phyloP scores from a whole-genome alignment of 1,140 invertebrate genomes.

The Dendrolimus kikuchii region DNA sequence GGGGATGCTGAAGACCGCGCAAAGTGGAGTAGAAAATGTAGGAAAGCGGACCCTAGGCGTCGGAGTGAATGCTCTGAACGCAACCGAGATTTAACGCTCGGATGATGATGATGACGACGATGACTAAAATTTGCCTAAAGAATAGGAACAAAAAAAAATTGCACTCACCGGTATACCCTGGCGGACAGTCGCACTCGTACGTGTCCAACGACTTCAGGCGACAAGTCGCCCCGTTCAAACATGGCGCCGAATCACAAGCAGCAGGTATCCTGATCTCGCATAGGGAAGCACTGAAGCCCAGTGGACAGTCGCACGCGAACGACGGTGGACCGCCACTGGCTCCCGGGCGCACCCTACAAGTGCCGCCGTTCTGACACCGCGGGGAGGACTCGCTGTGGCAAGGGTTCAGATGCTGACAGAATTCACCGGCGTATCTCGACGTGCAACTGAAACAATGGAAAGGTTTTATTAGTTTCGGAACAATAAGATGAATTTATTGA shows the following conservation, averaged over 20 bases:
- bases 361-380: slow-evolving; percentile 94
- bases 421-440: slow-evolving; percentile 91
- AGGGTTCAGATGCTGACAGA: slow-evolving; percentile 94
- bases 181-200: slow-evolving; percentile 87
- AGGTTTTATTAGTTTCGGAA: slow-evolving; percentile 1
- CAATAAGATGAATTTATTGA: neutral
- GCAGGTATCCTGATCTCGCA: slow-evolving; percentile 94
- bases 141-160: neutral
- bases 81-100: too few species aligned
- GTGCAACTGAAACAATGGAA: slow-evolving; percentile 87
- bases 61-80: too few species aligned
- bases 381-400: slow-evolving; percentile 86
- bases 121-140: neutral
- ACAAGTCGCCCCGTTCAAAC: slow-evolving; percentile 89
- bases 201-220: slow-evolving; percentile 82
- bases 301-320: slow-evolving; percentile 89
- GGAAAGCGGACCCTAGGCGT: too few species aligned
- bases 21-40: too few species aligned
- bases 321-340: slow-evolving; percentile 77
- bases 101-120: too few species aligned
- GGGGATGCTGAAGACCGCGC: too few species aligned
- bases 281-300: slow-evolving; percentile 92
- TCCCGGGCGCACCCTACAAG: slow-evolving; percentile 85
- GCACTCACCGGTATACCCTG: slow-evolving; percentile 87
- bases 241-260: slow-evolving; percentile 91